A percentile compares a stretch with the other conserved stretches of the same genome.
Evolutionary conservation across 2,797 vertebrate species (phyloP).

Genomic region (Mionectes olivaceus): DNA sequence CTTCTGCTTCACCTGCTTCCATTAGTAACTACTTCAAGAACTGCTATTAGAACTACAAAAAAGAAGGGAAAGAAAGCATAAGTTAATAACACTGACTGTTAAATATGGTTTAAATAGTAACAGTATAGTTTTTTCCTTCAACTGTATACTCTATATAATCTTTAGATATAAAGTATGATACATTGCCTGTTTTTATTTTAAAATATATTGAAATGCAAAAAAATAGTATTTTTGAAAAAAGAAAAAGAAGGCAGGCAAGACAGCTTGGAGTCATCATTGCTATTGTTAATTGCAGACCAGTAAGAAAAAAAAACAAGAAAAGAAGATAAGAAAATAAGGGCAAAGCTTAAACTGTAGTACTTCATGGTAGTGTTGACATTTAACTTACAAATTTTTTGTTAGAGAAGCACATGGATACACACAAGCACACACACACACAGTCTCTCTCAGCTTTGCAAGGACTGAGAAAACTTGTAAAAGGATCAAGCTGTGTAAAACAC

Average conservation of each 20-base stretch:
- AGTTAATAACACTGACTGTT: neutral
- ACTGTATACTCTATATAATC: neutral
- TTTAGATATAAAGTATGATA: neutral
- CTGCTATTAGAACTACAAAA: neutral
- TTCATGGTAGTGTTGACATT: neutral
- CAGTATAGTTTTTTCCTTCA: neutral
- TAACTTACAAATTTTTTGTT: neutral
- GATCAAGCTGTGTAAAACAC: slow-evolving; percentile 5
- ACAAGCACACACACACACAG: neutral
- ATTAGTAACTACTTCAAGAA: neutral
- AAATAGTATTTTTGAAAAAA: neutral
- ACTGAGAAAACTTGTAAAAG: neutral
- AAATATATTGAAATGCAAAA: neutral
- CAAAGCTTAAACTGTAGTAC: neutral
- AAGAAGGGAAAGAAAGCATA: neutral
- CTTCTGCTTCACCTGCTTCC: neutral
- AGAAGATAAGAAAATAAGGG: neutral
- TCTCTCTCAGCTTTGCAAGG: neutral
- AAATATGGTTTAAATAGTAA: neutral
- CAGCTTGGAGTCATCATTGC: neutral
- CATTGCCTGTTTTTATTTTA: neutral
- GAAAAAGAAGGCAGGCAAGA: neutral
- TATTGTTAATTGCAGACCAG: neutral
- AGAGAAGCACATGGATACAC: neutral
- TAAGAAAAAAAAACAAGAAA: neutral